phyloP scores from a whole-genome alignment of 2,797 vertebrate genomes.

The Coluber constrictor region DNA sequence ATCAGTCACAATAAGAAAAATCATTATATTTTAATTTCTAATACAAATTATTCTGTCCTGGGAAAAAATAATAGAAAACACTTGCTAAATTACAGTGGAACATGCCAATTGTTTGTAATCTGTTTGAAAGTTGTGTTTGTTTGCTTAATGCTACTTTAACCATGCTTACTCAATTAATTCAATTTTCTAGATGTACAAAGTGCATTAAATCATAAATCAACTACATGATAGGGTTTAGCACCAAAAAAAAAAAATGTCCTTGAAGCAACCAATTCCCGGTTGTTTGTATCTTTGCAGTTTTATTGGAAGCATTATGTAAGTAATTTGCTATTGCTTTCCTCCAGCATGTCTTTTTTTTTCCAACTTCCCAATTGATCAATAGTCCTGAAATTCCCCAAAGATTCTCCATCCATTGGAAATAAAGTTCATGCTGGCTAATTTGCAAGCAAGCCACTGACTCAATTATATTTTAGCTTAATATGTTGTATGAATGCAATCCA shows the following conservation, averaged over 20 bases:
- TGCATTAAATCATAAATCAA: not conserved
- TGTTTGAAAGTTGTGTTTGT: conserved; percentile 26
- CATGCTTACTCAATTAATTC: conserved; percentile 20
- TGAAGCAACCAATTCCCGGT: not conserved
- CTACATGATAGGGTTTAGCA: not conserved
- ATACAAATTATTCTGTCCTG: conserved; percentile 65
- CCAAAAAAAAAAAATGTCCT: not conserved
- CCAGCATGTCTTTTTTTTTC: not conserved
- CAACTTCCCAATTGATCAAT: not conserved
- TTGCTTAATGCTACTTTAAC: not conserved
- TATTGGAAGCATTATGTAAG: not conserved
- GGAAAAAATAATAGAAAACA: conserved; percentile 62
- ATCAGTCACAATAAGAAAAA: conserved; percentile 74
- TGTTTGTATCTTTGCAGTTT: not conserved
- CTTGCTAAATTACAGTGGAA: conserved; percentile 48
- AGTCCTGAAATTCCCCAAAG: not conserved
- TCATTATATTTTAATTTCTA: conserved; percentile 72
- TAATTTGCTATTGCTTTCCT: not conserved
- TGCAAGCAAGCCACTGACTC: not conserved
- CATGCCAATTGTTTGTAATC: conserved; percentile 55
- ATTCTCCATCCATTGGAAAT: not conserved
- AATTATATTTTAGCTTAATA: not conserved
- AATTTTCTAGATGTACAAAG: not conserved
- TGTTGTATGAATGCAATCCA: not conserved
- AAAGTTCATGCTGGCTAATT: not conserved